Base-by-base conservation (phyloP, 2,888 invertebrate genomes). In the Lottia gigantea region DNA sequence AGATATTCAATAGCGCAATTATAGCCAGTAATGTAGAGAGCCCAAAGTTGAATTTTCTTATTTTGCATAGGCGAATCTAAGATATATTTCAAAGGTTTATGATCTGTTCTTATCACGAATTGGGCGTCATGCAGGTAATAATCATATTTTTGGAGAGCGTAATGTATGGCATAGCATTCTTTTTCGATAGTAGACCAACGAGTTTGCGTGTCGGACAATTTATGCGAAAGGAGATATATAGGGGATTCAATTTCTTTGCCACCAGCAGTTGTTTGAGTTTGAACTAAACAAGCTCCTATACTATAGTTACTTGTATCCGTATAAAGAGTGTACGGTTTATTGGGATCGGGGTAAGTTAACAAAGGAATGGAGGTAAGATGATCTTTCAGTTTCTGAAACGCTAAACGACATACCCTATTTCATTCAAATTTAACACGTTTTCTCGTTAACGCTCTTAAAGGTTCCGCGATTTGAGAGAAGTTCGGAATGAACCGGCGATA, bases 1-100 rank as follows among this genome's bases (percentile, higher is more conserved):
- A 73, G 65, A 19, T 71, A 75, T 25, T 71, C 71, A 14, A 71
- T 71, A 19, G 40, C 62, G 62, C 73, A 75, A 62, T 73, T 75
- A 62, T 75, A 75, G 14, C 70, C 71, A 14, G 66, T 14, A 12
- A 76, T 74, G 1, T 61, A 49, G 26, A 74, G 23, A 6, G 76
- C 76, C 76, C 73, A 73, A n/a, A 75, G n/a, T 25, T 71, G 71
- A 8, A 73, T 66, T 19, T 72, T 70, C 12, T 61, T 74, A n/a
- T 73, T 74, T 16, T 70, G 68, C 66, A 74, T 75, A 0, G 71
- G 71, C 2, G 73, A 69, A 4, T 72, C 67, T 6, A 73, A 40
- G 6, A 73, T 23, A 16, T 73, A 71, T 14, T 73, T 68, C 14
- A 75, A 26, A 23, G 72, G 73, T 63, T 66, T 65, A 62, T 73